Evolutionary conservation across 2,113 vertebrate species (phyloP).

Genomic region (Larimichthys polyactis): DNA sequence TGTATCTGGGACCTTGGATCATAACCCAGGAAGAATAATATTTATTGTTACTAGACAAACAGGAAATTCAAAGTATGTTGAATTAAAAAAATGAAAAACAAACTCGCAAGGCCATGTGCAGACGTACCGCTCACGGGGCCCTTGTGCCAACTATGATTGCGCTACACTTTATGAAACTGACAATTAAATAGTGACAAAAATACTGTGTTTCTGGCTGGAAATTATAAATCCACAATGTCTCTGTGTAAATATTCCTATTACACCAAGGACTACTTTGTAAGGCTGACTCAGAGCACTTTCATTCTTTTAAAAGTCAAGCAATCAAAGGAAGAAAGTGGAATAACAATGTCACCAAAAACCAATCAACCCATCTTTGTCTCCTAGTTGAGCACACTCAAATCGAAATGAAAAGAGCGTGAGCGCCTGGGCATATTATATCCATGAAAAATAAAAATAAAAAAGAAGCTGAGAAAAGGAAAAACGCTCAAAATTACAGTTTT

Average conservation of each 20-base stretch:
- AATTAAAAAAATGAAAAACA: background rate
- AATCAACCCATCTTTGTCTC: constrained; percentile 24
- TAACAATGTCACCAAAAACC: constrained; percentile 12
- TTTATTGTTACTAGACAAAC: background rate
- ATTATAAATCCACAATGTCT: background rate
- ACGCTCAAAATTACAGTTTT: constrained; percentile 43
- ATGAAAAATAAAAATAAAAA: background rate
- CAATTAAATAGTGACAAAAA: background rate
- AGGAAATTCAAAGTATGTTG: background rate
- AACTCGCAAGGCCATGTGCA: background rate
- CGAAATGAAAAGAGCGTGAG: constrained; percentile 1
- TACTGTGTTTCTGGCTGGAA: background rate
- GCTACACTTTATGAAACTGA: background rate
- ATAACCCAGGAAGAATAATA: background rate
- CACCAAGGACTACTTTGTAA: background rate
- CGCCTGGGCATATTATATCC: constrained; percentile 15
- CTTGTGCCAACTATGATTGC: background rate
- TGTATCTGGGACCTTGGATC: background rate
- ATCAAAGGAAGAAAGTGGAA: background rate
- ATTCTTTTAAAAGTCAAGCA: constrained; percentile 4
- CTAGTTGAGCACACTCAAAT: background rate
- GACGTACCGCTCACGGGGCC: background rate
- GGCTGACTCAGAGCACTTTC: constrained; percentile 9
- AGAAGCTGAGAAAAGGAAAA: constrained; percentile 35
- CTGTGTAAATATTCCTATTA: constrained; percentile 5